Conservation (phyloP, 1,140 invertebrate species). For the Macrobrachium nipponense region DNA sequence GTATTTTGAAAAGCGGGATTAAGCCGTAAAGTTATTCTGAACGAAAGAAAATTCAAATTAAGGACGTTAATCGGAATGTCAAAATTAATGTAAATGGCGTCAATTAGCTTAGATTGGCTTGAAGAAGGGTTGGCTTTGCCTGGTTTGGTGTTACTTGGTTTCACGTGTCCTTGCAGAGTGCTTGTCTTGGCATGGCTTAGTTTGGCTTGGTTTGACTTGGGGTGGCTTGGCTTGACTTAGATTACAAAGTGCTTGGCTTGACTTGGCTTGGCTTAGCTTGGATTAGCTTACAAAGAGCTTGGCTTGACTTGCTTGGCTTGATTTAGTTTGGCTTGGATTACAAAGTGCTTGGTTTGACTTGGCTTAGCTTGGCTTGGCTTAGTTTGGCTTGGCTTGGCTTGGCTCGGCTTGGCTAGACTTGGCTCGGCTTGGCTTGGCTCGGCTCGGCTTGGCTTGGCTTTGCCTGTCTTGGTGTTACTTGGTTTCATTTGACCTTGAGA, state of each 20-base stretch:
- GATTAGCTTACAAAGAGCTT: not conserved
- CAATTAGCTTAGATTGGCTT: too few relatives aligned
- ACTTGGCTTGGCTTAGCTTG: constrained; percentile 9
- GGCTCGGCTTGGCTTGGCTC: constrained; percentile 6
- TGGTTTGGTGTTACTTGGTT: constrained; percentile 4
- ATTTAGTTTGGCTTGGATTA: constrained; percentile 1
- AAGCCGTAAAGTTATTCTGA: too few relatives aligned
- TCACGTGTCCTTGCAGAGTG: not conserved
- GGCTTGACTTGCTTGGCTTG: constrained; percentile 4
- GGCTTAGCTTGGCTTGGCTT: constrained; percentile 12
- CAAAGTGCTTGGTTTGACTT: not conserved
- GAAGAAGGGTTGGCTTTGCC: not conserved
- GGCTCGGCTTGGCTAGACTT: constrained; percentile 11
- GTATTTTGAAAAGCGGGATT: too few relatives aligned
- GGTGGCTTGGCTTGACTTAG: constrained; percentile 10
- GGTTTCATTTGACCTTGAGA: too few relatives aligned
- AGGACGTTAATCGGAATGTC: too few relatives aligned
- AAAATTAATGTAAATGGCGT: too few relatives aligned
- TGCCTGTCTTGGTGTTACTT: constrained; percentile 12
- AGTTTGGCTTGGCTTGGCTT: constrained; percentile 8
- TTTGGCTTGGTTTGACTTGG: constrained; percentile 5
- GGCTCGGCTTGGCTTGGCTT: constrained; percentile 5
- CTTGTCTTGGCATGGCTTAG: constrained; percentile 11
- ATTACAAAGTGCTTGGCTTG: too few relatives aligned
- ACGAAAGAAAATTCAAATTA: too few relatives aligned